phyloP scores from a whole-genome alignment of 2,888 invertebrate species.

The Linnaemya tessellans region DNA sequence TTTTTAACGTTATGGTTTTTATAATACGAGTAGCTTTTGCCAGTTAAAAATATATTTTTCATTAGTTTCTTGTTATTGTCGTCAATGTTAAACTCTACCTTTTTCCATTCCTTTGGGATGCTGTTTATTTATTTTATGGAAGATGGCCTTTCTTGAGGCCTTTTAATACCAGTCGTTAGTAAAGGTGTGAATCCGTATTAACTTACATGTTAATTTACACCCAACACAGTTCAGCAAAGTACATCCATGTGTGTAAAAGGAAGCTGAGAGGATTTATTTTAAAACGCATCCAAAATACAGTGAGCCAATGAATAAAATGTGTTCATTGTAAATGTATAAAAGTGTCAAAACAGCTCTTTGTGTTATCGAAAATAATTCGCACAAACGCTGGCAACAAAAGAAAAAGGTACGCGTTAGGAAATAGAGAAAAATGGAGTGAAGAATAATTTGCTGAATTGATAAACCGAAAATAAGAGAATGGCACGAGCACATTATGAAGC shows the following conservation, averaged over 20 bases:
- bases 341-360: conserved; percentile 51
- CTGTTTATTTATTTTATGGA: not conserved
- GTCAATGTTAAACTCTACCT: not conserved
- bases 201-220: not conserved
- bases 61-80: not conserved
- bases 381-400: conserved; percentile 47
- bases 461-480: conserved; percentile 30
- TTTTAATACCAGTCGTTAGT: conserved; percentile 56
- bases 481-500: conserved; percentile 20
- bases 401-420: conserved; percentile 26
- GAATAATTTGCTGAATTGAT: conserved; percentile 8
- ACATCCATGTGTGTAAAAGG: conserved; percentile 6
- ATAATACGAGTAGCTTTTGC: not conserved
- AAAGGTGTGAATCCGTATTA: conserved; percentile 18
- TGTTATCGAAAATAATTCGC: conserved; percentile 47
- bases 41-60: too few species aligned
- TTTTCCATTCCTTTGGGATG: not conserved
- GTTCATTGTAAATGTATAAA: conserved; percentile 41
- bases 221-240: not conserved
- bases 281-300: conserved; percentile 34
- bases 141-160: not conserved
- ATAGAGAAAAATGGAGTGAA: not conserved
- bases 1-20: not conserved
- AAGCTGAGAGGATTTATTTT: conserved; percentile 18
- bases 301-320: conserved; percentile 7